Evolutionary conservation across 2,888 invertebrate species (phyloP), one percentile per base, ranked within the genome.

Genomic region (Sinohyriopsis cumingii): DNA sequence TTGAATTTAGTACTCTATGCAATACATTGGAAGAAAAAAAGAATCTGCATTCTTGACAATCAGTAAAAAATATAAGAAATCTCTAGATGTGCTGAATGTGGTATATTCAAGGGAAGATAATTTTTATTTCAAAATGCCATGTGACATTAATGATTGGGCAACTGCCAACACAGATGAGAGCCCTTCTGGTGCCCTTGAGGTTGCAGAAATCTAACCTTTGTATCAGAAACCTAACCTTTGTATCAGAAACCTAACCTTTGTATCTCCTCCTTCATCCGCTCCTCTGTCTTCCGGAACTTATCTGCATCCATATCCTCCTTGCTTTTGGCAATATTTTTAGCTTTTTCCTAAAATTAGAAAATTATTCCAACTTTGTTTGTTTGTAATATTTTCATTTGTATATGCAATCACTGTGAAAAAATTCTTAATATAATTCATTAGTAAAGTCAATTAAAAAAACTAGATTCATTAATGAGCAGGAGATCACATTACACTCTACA

Each of bases 231-330:
- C 28, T 28, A 28, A 28, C 28, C 28, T 28, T 28, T 28, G 28
- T 22, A 28, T 56, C 12, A n/a, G 33, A n/a, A 63, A 19, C 55
- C 69, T 65, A 77, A 85, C 86, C 84, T 82, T 19, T 64, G 59
- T 33, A 86, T 78, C 72, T 86, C 86, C 22, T 82, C 80, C 55
- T 73, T 76, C 57, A 85, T 62, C 59, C 77, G 79, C 55, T 81
- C 75, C 72, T 86, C 87, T 69, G 71, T 79, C 25, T 73, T 77
- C 63, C 79, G 71, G 20, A 78, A 64, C 70, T 77, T 79, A 55
- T 80, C 82, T 1, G 78, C 65, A 65, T 84, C 84, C 53, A 78
- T 73, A 9, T 80, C 80, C 55, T 80, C 81, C 25, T 78, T 72
- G 19, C 79, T 66, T 25, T 80, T 82, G 57, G 80, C 78, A 7